Conservation (phyloP, 2,888 invertebrate species). For the Pyrrhia umbra region DNA sequence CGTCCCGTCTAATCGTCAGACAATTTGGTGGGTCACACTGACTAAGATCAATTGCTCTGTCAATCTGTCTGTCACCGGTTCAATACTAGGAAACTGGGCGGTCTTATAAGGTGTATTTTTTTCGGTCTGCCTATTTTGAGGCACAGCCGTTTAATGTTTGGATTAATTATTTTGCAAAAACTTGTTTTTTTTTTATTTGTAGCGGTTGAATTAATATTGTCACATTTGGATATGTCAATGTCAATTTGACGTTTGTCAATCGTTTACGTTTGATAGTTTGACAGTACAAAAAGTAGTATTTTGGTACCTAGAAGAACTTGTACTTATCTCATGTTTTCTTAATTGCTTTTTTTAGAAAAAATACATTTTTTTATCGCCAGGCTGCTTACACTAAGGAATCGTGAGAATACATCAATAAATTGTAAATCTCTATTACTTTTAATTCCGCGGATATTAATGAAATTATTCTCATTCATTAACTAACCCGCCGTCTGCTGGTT, state of each 20-base stretch:
- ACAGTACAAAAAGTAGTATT: too few species aligned
- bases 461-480: background rate
- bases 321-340: too few species aligned
- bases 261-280: conserved; percentile 8
- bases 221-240: conserved; percentile 14
- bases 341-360: too few species aligned
- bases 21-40: conserved; percentile 44
- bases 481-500: background rate
- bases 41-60: conserved; percentile 61
- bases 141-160: conserved; percentile 16
- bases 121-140: conserved; percentile 22
- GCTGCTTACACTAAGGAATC: background rate
- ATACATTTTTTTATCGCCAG: background rate
- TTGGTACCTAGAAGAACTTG: too few species aligned
- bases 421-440: conserved; percentile 6
- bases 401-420: conserved; percentile 3
- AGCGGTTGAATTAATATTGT: conserved; percentile 5
- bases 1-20: conserved; percentile 18
- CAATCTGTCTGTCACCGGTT: conserved; percentile 49
- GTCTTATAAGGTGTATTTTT: conserved; percentile 47
- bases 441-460: conserved; percentile 1
- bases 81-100: conserved; percentile 52
- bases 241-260: conserved; percentile 45
- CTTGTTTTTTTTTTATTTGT: background rate
- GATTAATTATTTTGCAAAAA: conserved; percentile 31